Evolutionary conservation across 2,797 vertebrate species (phyloP).

Genomic region (Anguilla pacifica): DNA sequence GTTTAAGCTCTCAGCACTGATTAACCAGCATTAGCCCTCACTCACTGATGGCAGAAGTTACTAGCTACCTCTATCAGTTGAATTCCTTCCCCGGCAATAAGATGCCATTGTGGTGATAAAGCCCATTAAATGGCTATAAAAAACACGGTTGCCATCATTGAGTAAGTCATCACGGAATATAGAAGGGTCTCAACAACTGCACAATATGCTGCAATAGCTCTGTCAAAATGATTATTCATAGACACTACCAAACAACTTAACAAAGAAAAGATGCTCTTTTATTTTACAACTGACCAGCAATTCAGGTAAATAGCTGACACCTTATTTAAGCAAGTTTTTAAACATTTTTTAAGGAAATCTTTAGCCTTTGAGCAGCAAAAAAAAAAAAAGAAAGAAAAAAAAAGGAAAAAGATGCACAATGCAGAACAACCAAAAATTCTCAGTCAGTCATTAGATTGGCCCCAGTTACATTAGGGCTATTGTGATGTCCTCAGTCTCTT

Average conservation of each 20-base stretch:
- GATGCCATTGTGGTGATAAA: neutral
- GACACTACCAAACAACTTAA: neutral
- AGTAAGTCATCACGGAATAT: neutral
- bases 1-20: neutral
- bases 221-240: neutral
- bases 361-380: neutral
- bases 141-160: neutral
- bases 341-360: neutral
- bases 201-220: neutral
- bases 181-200: neutral
- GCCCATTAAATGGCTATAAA: neutral
- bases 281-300: neutral
- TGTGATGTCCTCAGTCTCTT: neutral
- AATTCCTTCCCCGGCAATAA: neutral
- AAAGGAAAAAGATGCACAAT: neutral
- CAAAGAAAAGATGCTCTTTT: neutral
- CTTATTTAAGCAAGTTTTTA: neutral
- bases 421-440: neutral
- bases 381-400: neutral
- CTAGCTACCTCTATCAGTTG: conserved; percentile 1
- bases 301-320: neutral
- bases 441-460: neutral
- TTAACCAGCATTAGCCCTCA: conserved; percentile 14
- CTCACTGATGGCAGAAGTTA: conserved; percentile 21
- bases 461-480: too few relatives aligned